Base-by-base conservation (phyloP, 2,888 invertebrate species). In the Erannis defoliaria region DNA sequence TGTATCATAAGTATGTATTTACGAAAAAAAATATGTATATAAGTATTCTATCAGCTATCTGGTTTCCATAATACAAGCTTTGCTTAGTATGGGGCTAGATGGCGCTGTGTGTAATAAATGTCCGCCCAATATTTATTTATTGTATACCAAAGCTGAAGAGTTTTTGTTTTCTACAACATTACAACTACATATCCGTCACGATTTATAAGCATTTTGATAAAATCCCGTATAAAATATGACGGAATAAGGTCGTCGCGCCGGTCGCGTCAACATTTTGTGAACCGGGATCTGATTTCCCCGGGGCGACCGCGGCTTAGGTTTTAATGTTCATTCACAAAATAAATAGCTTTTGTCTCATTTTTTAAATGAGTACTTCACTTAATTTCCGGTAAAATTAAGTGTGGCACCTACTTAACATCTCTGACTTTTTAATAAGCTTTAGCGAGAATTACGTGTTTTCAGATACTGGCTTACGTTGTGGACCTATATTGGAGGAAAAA, bases 261-360 rank as follows among this genome's bases (percentile, higher is more conserved):
- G 38, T 29, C 51, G 63, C 76, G 76, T 76, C 80, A 74, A 75
- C 80, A 77, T 79, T 82, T 80, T 75, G 75, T 71, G 67, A 78
- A 74, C 71, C 71, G 59, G 64, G 64, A 73, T 70, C 70, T 86
- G 85, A 86, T 86, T 86, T 86, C 86, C 86, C 86, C 31, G 5
- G 81, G 73, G 85, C 62, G 21, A 21, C 59, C 65, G 66, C 68
- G 76, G 75, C 75, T 81, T 81, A 78, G 76, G 80, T 80, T 85
- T 80, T 82, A 83, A 85, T 81, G 75, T 78, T 79, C 77, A 77
- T 77, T 75, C 71, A 62, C 71, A 66, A 76, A 76, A 78, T 77
- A 81, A 77, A 82, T 74, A 77, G 71, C 71, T 71, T 68, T 75
- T 72, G 60, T 72, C 69, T 74, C 68, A 66, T 68, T 70, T 75